Conservation (phyloP, 2,888 invertebrate species). For the Oscheius onirici region DNA sequence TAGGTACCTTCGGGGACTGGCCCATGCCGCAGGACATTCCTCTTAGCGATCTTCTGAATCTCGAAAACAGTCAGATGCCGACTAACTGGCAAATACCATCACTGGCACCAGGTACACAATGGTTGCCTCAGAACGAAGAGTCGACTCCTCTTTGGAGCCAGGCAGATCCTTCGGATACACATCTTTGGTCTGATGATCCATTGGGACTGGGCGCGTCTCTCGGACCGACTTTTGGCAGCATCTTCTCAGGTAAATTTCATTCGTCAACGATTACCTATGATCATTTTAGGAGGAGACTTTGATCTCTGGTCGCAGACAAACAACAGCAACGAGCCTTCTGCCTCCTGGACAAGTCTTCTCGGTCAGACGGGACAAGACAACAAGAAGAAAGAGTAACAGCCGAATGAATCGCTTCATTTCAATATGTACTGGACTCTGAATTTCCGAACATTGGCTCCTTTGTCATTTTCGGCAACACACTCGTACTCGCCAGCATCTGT, state of each 20-base stretch:
- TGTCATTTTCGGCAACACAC: slow-evolving; percentile 44
- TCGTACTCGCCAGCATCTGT: slow-evolving; percentile 49
- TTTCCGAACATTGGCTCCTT: slow-evolving; percentile 31
- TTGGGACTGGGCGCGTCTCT: background rate
- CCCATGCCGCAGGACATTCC: slow-evolving; percentile 17
- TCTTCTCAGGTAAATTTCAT: slow-evolving; percentile 26
- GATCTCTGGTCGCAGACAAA: slow-evolving; percentile 20
- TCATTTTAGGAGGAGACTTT: slow-evolving; percentile 12
- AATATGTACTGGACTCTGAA: slow-evolving; percentile 5
- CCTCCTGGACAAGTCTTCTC: slow-evolving; percentile 23
- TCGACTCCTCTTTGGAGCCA: slow-evolving; percentile 8
- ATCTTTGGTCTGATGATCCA: slow-evolving; percentile 14
- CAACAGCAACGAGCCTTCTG: background rate
- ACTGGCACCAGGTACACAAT: slow-evolving; percentile 25
- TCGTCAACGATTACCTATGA: background rate
- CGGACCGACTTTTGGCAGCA: slow-evolving; percentile 15
- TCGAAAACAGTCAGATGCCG: background rate
- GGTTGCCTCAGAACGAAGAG: slow-evolving; percentile 14
- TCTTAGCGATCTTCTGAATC: background rate
- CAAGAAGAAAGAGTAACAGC: background rate
- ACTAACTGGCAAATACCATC: background rate
- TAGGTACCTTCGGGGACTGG: slow-evolving; percentile 24
- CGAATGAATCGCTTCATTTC: slow-evolving; percentile 1
- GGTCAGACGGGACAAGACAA: background rate
- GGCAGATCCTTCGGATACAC: background rate